phyloP scores from a whole-genome alignment of 1,140 invertebrate genomes.

The Mactra quadrangularis region DNA sequence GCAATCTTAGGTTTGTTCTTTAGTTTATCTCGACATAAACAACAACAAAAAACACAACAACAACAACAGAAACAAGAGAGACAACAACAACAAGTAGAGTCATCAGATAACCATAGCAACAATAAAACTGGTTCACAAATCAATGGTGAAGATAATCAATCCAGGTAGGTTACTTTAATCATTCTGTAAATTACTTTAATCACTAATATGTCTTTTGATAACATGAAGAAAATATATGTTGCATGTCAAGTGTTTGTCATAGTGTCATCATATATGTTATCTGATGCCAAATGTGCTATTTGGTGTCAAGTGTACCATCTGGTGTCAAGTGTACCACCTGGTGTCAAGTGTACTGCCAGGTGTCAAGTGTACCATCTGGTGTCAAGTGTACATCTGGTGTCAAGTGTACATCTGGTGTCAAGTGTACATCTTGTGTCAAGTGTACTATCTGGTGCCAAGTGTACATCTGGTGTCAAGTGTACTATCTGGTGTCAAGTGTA shows the following conservation, averaged over 20 bases:
- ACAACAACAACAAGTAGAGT: slow-evolving; percentile 61
- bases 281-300: not conserved
- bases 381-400: too few species aligned
- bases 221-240: too few species aligned
- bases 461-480: too few species aligned
- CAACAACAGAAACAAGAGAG: slow-evolving; percentile 69
- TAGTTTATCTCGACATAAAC: slow-evolving; percentile 93
- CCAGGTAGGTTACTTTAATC: slow-evolving; percentile 77
- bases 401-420: too few species aligned
- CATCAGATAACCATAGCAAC: slow-evolving; percentile 63
- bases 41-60: slow-evolving; percentile 89
- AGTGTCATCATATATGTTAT: not conserved
- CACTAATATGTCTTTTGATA: too few species aligned
- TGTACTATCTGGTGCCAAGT: too few species aligned
- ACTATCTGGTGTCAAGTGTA: too few species aligned
- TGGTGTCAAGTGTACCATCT: not conserved
- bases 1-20: slow-evolving; percentile 97
- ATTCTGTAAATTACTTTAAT: too few species aligned
- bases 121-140: slow-evolving; percentile 62
- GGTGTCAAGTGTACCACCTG: not conserved
- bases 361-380: not conserved
- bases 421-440: too few species aligned
- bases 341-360: not conserved
- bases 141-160: slow-evolving; percentile 76
- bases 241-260: not conserved